Conservation (phyloP, 2,888 invertebrate genomes). For the Leistus spinibarbis region DNA sequence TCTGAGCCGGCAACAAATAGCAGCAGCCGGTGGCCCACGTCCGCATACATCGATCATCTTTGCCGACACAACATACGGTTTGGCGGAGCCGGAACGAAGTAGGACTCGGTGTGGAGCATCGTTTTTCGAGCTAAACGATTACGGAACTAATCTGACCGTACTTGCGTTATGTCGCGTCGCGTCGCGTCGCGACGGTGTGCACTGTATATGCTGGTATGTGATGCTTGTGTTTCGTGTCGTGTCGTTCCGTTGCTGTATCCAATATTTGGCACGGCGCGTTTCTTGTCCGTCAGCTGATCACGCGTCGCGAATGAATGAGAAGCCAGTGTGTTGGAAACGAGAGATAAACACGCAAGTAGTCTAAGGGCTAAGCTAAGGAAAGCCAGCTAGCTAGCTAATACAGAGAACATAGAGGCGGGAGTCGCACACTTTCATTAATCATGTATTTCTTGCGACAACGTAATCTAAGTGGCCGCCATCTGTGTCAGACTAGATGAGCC, state of each 20-base stretch:
- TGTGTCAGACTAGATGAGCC: slow-evolving; percentile 10
- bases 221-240: neutral
- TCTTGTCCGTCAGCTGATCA: slow-evolving; percentile 36
- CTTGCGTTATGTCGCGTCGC: neutral
- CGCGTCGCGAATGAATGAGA: slow-evolving; percentile 47
- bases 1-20: neutral
- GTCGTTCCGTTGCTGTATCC: neutral
- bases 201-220: neutral
- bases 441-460: slow-evolving; percentile 51
- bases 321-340: slow-evolving; percentile 52
- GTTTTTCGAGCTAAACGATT: slow-evolving; percentile 11
- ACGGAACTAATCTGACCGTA: slow-evolving; percentile 21
- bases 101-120: neutral
- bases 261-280: slow-evolving; percentile 5
- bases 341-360: slow-evolving; percentile 31
- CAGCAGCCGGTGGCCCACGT: slow-evolving; percentile 1
- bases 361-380: neutral
- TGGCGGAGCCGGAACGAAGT: neutral
- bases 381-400: neutral
- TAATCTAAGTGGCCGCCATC: slow-evolving; percentile 28
- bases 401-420: slow-evolving; percentile 20
- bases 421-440: slow-evolving; percentile 49
- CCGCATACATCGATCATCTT: slow-evolving; percentile 27
- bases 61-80: slow-evolving; percentile 7
- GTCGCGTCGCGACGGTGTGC: too few relatives aligned